Evolutionary conservation across 2,888 invertebrate species (phyloP).

Genomic region (Ectemnius cavifrons): DNA sequence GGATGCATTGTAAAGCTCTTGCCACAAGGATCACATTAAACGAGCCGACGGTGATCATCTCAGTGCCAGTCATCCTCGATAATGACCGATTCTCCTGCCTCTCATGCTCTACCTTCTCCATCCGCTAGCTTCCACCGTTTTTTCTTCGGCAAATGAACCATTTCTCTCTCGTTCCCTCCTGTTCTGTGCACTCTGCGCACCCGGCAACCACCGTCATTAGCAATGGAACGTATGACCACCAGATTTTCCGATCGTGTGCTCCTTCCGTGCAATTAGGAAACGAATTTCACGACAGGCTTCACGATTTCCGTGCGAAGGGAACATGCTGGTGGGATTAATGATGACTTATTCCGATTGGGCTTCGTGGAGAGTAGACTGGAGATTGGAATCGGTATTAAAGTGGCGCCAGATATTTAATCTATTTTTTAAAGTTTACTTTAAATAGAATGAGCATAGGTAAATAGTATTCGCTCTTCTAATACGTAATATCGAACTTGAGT

Average conservation of each 20-base stretch:
- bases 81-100: constrained; percentile 64
- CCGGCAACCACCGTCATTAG: constrained; percentile 68
- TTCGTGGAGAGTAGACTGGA: no score
- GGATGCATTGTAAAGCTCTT: constrained; percentile 45
- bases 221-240: constrained; percentile 38
- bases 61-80: constrained; percentile 73
- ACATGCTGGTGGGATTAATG: constrained; percentile 48
- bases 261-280: no score
- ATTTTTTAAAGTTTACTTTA: no score
- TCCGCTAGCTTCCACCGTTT: constrained; percentile 23
- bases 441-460: no score
- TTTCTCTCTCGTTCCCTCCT: constrained; percentile 18
- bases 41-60: constrained; percentile 66
- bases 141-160: constrained; percentile 25
- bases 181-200: constrained; percentile 39
- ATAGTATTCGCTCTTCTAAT: no score
- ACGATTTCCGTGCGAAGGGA: constrained; percentile 44
- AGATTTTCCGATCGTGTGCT: constrained; percentile 41
- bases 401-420: no score
- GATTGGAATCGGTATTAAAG: no score
- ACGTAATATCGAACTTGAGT: background rate
- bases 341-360: constrained; percentile 28
- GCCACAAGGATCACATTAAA: constrained; percentile 62
- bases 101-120: constrained; percentile 5
- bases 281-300: constrained; percentile 50